These are phyloP conservation scores for Tamandua tetradactyla DNA, from an alignment of 2,797 vertebrate species.

Conservation along the genomic window DNA sequence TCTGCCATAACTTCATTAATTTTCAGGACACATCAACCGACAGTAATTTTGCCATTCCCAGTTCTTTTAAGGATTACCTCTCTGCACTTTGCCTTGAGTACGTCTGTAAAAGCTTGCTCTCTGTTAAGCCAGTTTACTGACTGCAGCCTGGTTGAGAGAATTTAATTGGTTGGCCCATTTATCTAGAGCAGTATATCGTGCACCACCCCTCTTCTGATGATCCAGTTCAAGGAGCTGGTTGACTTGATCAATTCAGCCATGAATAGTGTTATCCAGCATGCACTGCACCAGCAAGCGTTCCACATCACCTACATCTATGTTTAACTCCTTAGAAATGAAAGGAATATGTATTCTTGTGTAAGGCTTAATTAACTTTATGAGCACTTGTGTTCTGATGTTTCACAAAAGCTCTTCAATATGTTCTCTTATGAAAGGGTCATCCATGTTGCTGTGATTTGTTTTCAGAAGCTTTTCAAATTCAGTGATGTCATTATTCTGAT, in stretches of 20 bases:
- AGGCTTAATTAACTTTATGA: conserved; percentile 99
- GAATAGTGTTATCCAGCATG: conserved; percentile 99
- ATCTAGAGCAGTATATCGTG: conserved; percentile 98
- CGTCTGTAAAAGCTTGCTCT: conserved; percentile 87
- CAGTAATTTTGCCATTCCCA: conserved; percentile 91
- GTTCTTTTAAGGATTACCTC: conserved; percentile 90
- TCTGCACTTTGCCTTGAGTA: conserved; percentile 87
- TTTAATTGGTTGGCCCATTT: conserved; percentile 99
- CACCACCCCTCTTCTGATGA: conserved; percentile 99
- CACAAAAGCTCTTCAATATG: conserved; percentile 99
- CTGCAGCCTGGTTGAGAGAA: conserved; percentile 98
- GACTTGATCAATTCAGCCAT: conserved; percentile 99
- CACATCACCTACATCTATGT: conserved; percentile 99
- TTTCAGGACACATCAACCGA: conserved; percentile 89
- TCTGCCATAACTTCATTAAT: conserved; percentile 90
- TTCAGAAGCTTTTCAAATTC: conserved; percentile 99
- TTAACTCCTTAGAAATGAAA: conserved; percentile 99
- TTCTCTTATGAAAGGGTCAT: conserved; percentile 99
- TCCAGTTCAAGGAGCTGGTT: conserved; percentile 99
- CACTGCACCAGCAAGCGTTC: conserved; percentile 99
- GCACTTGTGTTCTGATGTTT: conserved; percentile 99
- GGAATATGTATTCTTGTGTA: conserved; percentile 99
- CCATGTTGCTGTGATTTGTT: conserved; percentile 99
- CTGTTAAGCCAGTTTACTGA: conserved; percentile 98
- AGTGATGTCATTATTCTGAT: conserved; percentile 99